Base-by-base conservation (phyloP, 2,113 vertebrate genomes). In the Poeciliopsis turrubarensis region DNA sequence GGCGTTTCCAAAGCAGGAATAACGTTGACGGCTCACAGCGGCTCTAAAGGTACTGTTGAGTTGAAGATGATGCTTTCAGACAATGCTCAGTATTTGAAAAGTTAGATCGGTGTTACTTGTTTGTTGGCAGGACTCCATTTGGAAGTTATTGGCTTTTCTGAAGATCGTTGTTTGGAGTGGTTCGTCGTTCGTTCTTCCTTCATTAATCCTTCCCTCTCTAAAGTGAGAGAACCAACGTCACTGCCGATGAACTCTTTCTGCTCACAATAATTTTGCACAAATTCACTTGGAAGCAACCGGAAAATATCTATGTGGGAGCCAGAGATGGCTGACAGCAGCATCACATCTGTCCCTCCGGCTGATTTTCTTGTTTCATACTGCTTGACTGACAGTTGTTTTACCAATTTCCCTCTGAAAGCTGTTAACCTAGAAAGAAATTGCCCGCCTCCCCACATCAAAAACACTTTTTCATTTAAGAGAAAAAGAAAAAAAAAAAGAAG, bases 391-490 rank as follows among this genome's bases (percentile, higher is more conserved):
- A 54, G 22, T 57, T n/a, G 7, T 57, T 47, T 57, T 57, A 25
- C 10, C 1, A 54, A 57, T 57, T 57, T 57, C 51, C 25, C 51
- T n/a, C 3, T 57, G 1, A 57, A 57, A 57, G 9, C 22, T 57
- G 51, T 22, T 57, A n/a, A n/a, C 22, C 9, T 25, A n/a, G 51
- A 57, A 57, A 54, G 17, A 22, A 54, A 22, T 22, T 25, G 39
- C 22, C 22, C 7, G 47, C 19, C 17, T 37, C 47, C 22, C 47
- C 47, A 22, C 47, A 54, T 37, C 17, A 54, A 57, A n/a, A 7
- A 11, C 25, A 22, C 25, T n/a, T n/a, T 57, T 70, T 61, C 47
- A 66, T 62, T 83, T 47, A 78, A 19, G 17, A 47, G 29, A 3
- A 29, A 29, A 29, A 29, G 2, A 29, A 29, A 29, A 29, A 6